phyloP scores from a whole-genome alignment of 2,888 invertebrate genomes.

The Embidobia sp. region DNA sequence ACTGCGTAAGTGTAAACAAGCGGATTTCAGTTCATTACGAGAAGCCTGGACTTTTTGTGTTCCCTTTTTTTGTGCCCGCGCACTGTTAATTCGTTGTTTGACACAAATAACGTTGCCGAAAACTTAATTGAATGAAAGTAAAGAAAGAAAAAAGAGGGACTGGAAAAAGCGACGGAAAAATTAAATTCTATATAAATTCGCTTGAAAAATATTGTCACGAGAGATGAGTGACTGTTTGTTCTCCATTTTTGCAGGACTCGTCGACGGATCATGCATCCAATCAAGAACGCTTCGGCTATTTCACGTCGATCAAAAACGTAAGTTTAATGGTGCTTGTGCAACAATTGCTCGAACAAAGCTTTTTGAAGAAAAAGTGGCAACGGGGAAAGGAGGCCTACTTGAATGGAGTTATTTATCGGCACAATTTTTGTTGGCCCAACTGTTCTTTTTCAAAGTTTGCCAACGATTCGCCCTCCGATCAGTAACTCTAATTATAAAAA shows the following conservation, averaged over 20 bases:
- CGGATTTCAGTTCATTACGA: conserved; percentile 26
- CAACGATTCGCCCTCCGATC: conserved; percentile 65
- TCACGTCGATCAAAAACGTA: conserved; percentile 79
- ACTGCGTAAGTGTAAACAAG: conserved; percentile 34
- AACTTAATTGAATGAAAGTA: conserved; percentile 22
- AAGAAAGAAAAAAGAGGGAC: not conserved
- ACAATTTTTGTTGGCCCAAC: conserved; percentile 40
- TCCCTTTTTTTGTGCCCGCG: not conserved
- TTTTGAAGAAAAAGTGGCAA: not conserved
- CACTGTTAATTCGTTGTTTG: conserved; percentile 5
- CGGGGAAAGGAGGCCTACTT: not conserved
- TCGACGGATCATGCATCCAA: conserved; percentile 78
- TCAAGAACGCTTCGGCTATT: conserved; percentile 80
- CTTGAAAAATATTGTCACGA: conserved; percentile 46
- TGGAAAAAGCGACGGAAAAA: conserved; percentile 6
- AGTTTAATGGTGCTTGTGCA: conserved; percentile 67
- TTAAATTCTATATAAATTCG: conserved; percentile 50
- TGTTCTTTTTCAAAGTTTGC: conserved; percentile 55
- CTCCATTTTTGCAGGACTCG: conserved; percentile 74
- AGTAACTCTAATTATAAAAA: conserved; percentile 75
- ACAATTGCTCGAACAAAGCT: conserved; percentile 15
- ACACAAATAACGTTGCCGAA: conserved; percentile 9
- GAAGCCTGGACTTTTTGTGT: not conserved
- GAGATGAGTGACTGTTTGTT: conserved; percentile 47
- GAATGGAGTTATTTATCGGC: conserved; percentile 30